phyloP scores from a whole-genome alignment of 2,888 invertebrate genomes.

The Sussaba pulchella region DNA sequence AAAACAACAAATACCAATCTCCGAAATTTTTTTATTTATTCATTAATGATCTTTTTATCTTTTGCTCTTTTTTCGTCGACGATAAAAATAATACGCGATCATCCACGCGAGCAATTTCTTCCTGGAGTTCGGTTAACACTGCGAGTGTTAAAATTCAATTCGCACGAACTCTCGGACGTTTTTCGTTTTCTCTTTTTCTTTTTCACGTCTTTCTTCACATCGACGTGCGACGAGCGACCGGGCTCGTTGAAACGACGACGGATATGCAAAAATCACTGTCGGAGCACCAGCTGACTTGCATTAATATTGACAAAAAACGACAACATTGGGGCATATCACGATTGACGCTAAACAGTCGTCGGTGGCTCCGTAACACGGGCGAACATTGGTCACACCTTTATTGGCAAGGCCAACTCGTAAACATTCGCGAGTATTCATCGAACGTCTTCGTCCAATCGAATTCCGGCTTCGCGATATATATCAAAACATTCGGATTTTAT shows the following conservation, averaged over 20 bases:
- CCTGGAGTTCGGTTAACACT: neutral
- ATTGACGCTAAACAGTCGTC: neutral
- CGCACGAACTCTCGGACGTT: slow-evolving; percentile 4
- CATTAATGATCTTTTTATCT: neutral
- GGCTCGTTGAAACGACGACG: neutral
- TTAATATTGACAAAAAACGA: slow-evolving; percentile 41
- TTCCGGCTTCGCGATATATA: slow-evolving; percentile 58
- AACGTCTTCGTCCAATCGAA: slow-evolving; percentile 63
- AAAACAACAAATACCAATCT: neutral
- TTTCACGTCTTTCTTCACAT: neutral
- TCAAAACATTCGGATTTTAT: slow-evolving; percentile 55
- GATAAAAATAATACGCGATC: neutral
- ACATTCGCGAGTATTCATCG: slow-evolving; percentile 64
- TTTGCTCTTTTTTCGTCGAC: neutral
- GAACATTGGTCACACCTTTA: slow-evolving; percentile 67
- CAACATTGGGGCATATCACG: slow-evolving; percentile 21
- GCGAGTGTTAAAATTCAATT: neutral
- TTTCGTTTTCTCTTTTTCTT: neutral
- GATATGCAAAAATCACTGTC: slow-evolving; percentile 20
- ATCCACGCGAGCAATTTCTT: neutral
- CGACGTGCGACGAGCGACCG: neutral
- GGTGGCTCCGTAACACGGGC: slow-evolving; percentile 4
- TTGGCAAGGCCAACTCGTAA: slow-evolving; percentile 70
- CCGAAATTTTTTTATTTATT: neutral
- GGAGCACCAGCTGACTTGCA: slow-evolving; percentile 24